Evolutionary conservation across 2,888 invertebrate species (phyloP), one percentile per base, ranked within the genome.

Genomic region (Philonicus albiceps): DNA sequence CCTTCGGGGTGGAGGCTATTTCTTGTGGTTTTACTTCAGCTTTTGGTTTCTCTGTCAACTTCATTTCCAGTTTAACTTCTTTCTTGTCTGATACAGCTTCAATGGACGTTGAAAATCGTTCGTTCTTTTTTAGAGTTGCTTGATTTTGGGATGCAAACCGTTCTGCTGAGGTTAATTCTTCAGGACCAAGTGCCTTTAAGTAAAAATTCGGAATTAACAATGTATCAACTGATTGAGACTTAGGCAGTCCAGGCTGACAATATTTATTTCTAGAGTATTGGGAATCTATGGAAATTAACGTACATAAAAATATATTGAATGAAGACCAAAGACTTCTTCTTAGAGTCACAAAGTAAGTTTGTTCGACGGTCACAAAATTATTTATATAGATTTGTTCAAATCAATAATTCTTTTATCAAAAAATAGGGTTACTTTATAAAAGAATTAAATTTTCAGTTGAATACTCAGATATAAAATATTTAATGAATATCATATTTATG

Each of bases 61-160:
- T 88, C 7, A 64, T 80, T 83, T 89, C 89, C 6, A 88, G 53
- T 86, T 88, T 88, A 3, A 88, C 87, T 81, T 88, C 88, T 75
- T 88, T 89, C 75, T 88, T 89, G n/a, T 86, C 83, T n/a, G 86
- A 31, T 4, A 85, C 75, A n/a, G 85, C 74, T 30, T 88, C 88
- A 30, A 78, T 87, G n/a, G 88, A 87, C 55, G 85, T 87, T 11
- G 88, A 87, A 73, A 89, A 89, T 43, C 89, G 83, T 88, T 89
- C 89, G 90, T 94, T 95, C 90, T 96, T 96, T 90, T 96, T 96
- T 86, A 96, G 92, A 0, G 96, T 96, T 89, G 95, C 95, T 91
- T 96, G 96, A 90, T 96, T 96, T 89, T 96, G 96, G 89, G 96
- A 95, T 81, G 96, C 96, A 90, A 96, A 96, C 40, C 95, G 93